These are phyloP conservation scores for Cheilosia grossa DNA, from an alignment of 2,888 invertebrate species.

Conservation along the genomic window DNA sequence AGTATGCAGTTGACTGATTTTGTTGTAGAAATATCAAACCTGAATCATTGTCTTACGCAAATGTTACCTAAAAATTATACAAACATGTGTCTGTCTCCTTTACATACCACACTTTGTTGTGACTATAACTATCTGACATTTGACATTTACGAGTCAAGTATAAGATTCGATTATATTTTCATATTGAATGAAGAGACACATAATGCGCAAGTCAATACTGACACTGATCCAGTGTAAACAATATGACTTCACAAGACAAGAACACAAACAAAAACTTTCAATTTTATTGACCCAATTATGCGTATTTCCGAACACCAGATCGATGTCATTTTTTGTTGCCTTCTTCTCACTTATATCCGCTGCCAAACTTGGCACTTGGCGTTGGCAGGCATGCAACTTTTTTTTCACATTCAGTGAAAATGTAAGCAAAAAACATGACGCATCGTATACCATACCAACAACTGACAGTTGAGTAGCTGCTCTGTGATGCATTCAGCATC, in stretches of 20 bases:
- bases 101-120: no score
- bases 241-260: not conserved
- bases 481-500: slow-evolving; percentile 70
- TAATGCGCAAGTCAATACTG: not conserved
- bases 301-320: slow-evolving; percentile 38
- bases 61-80: no score
- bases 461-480: slow-evolving; percentile 59
- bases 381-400: slow-evolving; percentile 20
- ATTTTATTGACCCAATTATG: slow-evolving; percentile 65
- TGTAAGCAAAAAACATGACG: slow-evolving; percentile 62
- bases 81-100: no score
- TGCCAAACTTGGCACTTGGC: slow-evolving; percentile 40
- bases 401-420: slow-evolving; percentile 53
- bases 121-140: no score
- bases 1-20: no score
- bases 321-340: slow-evolving; percentile 30
- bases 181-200: not conserved
- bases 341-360: slow-evolving; percentile 37
- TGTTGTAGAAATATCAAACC: no score
- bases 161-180: no score
- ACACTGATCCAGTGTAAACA: not conserved
- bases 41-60: no score
- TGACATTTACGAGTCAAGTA: no score
- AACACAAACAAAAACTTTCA: slow-evolving; percentile 43
- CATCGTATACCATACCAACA: slow-evolving; percentile 45